Evolutionary conservation across 2,888 invertebrate species (phyloP), one percentile per base, ranked within the genome.

Genomic region (Lymantria dispar): DNA sequence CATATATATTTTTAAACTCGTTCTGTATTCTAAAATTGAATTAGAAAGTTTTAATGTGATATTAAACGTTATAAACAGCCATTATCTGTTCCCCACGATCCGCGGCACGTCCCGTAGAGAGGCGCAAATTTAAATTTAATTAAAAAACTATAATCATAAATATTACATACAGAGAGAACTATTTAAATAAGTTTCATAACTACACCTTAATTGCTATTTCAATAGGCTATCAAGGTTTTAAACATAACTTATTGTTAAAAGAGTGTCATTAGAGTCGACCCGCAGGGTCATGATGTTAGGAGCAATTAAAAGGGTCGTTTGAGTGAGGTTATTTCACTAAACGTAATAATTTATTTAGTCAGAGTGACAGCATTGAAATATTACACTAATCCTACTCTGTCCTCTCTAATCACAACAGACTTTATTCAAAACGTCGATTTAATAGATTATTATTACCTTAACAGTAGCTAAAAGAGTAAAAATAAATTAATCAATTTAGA

Each of bases 121-220:
- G 71, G 72, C 72, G 80, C 80, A 83, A 84, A 86, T 83, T 79
- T 74, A 82, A 81, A 76, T 75, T 68, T 73, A 82, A 85, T 86
- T 80, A 83, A 72, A 52, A 61, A 62, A 52, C 67, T 57, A 76
- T 80, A 75, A 84, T 55, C 73, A 58, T 74, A 74, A 71, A 75
- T 70, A 68, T 50, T 54, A 55, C 45, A 22, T 51, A 58, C 47
- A 60, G 53, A 56, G 44, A 53, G 37, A 54, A 53, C 58, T 65
- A 55, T 60, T 69, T 50, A 49, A 50, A 8, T 47, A 52, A 52
- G 48, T 54, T 52, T 62, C 40, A 40, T 57, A 58, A 55, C 58
- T 72, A 80, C 73, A 65, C 68, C 77, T 78, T 81, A 76, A 81
- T 80, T 80, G 75, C 70, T 73, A 64, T 65, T 61, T 66, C 68